Evolutionary conservation across 2,113 vertebrate species (phyloP), one percentile per base, ranked within the genome.

Genomic region (Dendrocopos noguchii): DNA sequence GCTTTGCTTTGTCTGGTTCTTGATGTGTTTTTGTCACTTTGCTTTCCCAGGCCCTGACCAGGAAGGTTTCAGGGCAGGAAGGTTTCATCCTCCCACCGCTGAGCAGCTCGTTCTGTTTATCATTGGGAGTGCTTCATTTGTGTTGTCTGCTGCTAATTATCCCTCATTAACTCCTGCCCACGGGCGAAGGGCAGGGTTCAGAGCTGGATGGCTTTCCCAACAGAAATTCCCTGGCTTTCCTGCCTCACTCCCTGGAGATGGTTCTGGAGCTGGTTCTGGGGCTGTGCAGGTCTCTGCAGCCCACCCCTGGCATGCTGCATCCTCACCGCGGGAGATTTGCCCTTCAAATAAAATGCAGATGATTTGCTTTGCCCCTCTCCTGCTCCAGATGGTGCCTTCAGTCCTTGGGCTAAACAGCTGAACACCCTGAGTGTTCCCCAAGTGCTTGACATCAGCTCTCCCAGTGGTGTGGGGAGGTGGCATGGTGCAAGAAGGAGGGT

Each of bases 391-490:
- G 24, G 9, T 12, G 20, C 22, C 59, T 65, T 74, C 20, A 46
- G 1, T 50, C 82, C 47, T 65, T 31, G 31, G 84, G n/a, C 15
- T 36, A 11, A 88, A 33, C 0, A 2, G n/a, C 46, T 71, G 77
- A 78, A 15, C 16, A 12, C 27, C 6, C 14, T 15, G 4, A 0
- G 2, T 36, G 47, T 39, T 67, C 60, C 57, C 46, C 1, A 33
- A 70, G 56, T 17, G n/a, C 2, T 7, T 36, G 60, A 57, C 86
- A 57, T 34, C 1, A 0, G 36, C 73, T 71, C 7, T 29, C 15
- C 3, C 1, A 39, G 29, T 0, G 0, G 5, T 2, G 1, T 0
- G 1, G 17, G 15, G 50, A 3, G 18, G 15, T 22, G 67, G 39
- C 36, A n/a, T 20, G 46, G 61, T n/a, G 9, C 4, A 17, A 12